Evolutionary conservation across 1,140 invertebrate genomes (phyloP).

Genomic region (Heliconius nattereri): DNA sequence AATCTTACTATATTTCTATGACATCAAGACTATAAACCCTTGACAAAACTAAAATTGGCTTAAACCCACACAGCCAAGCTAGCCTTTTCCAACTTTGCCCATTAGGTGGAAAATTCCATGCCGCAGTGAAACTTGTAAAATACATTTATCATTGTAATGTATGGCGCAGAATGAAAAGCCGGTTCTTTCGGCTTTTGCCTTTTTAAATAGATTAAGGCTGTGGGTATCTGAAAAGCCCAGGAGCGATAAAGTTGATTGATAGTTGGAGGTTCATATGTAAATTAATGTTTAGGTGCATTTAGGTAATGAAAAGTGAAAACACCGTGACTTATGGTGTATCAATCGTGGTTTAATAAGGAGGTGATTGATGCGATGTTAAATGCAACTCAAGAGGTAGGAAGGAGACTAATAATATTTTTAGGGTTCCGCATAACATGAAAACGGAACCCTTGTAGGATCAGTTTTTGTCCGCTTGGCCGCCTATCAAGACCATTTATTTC

Average conservation of each 20-base stretch:
- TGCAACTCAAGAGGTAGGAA: not conserved
- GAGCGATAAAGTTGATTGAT: constrained; percentile 36
- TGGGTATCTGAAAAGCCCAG: constrained; percentile 25
- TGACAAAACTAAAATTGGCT: not conserved
- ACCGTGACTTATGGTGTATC: not conserved
- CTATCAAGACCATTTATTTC: too few relatives aligned
- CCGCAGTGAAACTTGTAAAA: constrained; percentile 2
- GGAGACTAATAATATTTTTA: too few relatives aligned
- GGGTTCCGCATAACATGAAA: too few relatives aligned
- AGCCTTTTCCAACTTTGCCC: not conserved
- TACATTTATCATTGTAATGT: constrained; percentile 39
- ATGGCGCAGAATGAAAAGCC: constrained; percentile 34
- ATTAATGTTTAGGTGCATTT: constrained; percentile 8
- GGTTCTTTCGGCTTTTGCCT: constrained; percentile 36
- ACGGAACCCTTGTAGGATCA: too few relatives aligned
- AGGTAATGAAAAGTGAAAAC: not conserved
- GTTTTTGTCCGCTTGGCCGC: too few relatives aligned
- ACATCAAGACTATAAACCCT: not conserved
- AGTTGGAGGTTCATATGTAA: constrained; percentile 10
- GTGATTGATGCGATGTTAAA: not conserved
- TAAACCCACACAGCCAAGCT: not conserved
- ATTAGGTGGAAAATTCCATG: constrained; percentile 12
- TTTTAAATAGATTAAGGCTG: constrained; percentile 35
- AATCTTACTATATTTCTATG: not conserved
- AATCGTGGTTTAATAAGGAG: not conserved